Evolutionary conservation across 2,113 vertebrate genomes (phyloP).

Genomic region (Lepus europaeus): DNA sequence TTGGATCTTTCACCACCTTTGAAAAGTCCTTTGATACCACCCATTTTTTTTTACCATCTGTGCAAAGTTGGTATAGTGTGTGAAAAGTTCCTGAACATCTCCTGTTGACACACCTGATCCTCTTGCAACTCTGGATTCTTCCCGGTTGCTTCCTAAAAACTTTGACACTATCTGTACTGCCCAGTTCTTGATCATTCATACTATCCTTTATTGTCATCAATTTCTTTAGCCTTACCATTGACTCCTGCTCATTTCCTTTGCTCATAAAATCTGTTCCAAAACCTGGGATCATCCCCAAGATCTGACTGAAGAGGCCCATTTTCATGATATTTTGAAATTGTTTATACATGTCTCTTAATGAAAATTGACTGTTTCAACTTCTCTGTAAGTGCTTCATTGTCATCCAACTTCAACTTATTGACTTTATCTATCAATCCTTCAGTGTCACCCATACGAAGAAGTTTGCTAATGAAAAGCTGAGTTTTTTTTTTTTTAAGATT

Average conservation of each 20-base stretch:
- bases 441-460: conserved; percentile 99
- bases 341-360: conserved; percentile 99
- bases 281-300: conserved; percentile 99
- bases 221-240: conserved; percentile 98
- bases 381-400: conserved; percentile 98
- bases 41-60: conserved; percentile 99
- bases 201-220: conserved; percentile 99
- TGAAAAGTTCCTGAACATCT: conserved; percentile 98
- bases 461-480: conserved; percentile 95
- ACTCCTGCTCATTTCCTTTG: conserved; percentile 99
- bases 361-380: conserved; percentile 99
- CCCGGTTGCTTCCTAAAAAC: conserved; percentile 98
- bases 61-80: conserved; percentile 99
- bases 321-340: conserved; percentile 99
- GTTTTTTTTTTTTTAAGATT: too few species aligned
- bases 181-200: conserved; percentile 99
- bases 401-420: conserved; percentile 98
- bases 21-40: conserved; percentile 98
- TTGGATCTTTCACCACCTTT: conserved; percentile 99
- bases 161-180: conserved; percentile 98
- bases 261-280: conserved; percentile 99
- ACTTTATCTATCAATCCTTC: conserved; percentile 99
- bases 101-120: conserved; percentile 97
- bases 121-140: conserved; percentile 97
- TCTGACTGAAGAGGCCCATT: conserved; percentile 99